These are phyloP conservation scores for Tetropium fuscum DNA, from an alignment of 2,888 invertebrate genomes.

Conservation along the genomic window DNA sequence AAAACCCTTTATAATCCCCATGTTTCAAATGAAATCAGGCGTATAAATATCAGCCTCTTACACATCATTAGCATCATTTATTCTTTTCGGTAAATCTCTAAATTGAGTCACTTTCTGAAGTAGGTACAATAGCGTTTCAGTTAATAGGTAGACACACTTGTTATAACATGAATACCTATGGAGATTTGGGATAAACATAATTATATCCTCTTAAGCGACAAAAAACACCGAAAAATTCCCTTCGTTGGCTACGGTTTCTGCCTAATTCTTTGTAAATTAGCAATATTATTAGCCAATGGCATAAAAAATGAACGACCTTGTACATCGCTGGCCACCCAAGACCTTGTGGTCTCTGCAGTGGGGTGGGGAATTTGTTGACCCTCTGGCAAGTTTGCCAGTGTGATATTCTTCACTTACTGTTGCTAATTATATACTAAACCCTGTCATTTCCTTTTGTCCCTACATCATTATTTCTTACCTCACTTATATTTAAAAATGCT, in stretches of 20 bases:
- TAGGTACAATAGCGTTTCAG: constrained; percentile 44
- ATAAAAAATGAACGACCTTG: constrained; percentile 38
- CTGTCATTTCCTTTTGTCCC: constrained; percentile 50
- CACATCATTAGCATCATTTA: constrained; percentile 23
- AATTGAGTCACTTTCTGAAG: constrained; percentile 43
- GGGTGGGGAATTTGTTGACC: constrained; percentile 28
- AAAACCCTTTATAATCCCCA: constrained; percentile 9
- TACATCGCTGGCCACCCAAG: constrained; percentile 44
- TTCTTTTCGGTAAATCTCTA: constrained; percentile 34
- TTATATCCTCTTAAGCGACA: constrained; percentile 16
- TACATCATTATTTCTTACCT: constrained; percentile 18
- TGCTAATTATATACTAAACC: constrained; percentile 48
- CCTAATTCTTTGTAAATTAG: constrained; percentile 23
- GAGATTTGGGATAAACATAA: constrained; percentile 23
- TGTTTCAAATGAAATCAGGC: constrained; percentile 36
- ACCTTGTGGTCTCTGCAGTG: constrained; percentile 44
- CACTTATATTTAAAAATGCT: constrained; percentile 37
- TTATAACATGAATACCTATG: constrained; percentile 40
- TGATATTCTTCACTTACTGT: constrained; percentile 50
- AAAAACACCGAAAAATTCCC: constrained; percentile 19
- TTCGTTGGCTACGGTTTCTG: constrained; percentile 21
- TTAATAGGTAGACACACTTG: constrained; percentile 43
- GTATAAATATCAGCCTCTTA: constrained; percentile 35
- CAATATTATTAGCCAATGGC: constrained; percentile 16
- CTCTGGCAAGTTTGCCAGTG: constrained; percentile 34